These are phyloP conservation scores for Gymnarchus niloticus DNA, from an alignment of 2,113 vertebrate genomes.

Conservation along the genomic window DNA sequence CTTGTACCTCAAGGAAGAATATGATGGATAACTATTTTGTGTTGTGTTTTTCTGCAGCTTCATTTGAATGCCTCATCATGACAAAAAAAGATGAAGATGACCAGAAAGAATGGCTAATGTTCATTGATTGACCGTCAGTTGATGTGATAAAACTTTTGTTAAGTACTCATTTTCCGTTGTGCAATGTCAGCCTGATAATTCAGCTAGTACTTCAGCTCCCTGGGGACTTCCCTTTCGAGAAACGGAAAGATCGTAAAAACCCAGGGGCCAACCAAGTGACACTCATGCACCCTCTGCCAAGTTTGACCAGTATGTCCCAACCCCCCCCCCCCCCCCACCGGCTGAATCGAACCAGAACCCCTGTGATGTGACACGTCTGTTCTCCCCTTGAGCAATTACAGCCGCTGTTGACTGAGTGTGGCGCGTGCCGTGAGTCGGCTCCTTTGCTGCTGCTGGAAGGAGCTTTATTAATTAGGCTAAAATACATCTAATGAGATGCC, in stretches of 20 bases:
- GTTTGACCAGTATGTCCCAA: neutral
- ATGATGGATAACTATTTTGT: neutral
- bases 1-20: neutral
- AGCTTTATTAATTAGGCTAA: conserved; percentile 7
- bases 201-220: neutral
- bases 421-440: neutral
- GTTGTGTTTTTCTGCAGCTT: neutral
- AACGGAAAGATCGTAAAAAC: conserved; percentile 38
- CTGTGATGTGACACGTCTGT: neutral
- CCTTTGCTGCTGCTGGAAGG: neutral
- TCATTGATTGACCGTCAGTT: neutral
- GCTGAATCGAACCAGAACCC: neutral
- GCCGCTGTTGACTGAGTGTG: neutral
- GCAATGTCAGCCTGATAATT: neutral
- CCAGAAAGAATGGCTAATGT: neutral
- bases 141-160: neutral
- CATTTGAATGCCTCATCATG: neutral
- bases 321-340: no score
- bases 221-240: neutral
- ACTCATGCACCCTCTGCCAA: neutral
- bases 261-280: neutral
- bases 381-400: neutral
- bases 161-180: neutral
- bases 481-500: neutral
- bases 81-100: neutral